Evolutionary conservation across 2,888 invertebrate species (phyloP).

Genomic region (Eledona agricola): DNA sequence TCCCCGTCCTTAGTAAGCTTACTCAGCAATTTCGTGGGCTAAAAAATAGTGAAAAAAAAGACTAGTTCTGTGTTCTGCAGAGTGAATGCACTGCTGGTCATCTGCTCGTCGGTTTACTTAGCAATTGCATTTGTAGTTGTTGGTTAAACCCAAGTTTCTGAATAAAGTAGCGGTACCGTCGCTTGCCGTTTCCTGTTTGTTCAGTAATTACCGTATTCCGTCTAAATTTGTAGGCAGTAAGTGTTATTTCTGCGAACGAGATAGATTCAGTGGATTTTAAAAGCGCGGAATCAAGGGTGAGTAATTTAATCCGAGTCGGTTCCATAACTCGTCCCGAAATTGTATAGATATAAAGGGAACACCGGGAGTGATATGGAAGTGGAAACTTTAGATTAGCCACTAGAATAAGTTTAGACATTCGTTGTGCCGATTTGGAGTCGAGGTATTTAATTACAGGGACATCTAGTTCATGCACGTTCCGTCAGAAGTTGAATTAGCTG

Average conservation of each 20-base stretch:
- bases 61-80: too few relatives aligned
- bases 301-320: conserved; percentile 10
- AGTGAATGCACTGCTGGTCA: too few relatives aligned
- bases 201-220: too few relatives aligned
- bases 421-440: conserved; percentile 1
- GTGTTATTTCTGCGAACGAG: conserved; percentile 1
- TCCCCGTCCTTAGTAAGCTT: too few relatives aligned
- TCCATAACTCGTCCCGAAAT: conserved; percentile 4
- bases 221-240: too few relatives aligned
- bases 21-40: too few relatives aligned
- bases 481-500: conserved; percentile 9
- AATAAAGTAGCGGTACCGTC: too few relatives aligned
- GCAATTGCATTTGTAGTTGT: too few relatives aligned
- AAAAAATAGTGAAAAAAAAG: too few relatives aligned
- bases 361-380: conserved; percentile 6
- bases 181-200: too few relatives aligned
- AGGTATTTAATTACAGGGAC: conserved; percentile 26
- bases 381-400: conserved; percentile 21
- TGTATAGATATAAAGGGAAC: conserved; percentile 4
- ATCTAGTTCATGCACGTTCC: conserved; percentile 15
- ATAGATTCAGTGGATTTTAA: conserved; percentile 17
- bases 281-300: conserved; percentile 5
- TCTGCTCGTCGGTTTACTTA: too few relatives aligned
- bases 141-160: too few relatives aligned
- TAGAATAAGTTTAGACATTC: conserved; percentile 15